phyloP scores from a whole-genome alignment of 2,113 vertebrate species.

The Erythrolamprus reginae region DNA sequence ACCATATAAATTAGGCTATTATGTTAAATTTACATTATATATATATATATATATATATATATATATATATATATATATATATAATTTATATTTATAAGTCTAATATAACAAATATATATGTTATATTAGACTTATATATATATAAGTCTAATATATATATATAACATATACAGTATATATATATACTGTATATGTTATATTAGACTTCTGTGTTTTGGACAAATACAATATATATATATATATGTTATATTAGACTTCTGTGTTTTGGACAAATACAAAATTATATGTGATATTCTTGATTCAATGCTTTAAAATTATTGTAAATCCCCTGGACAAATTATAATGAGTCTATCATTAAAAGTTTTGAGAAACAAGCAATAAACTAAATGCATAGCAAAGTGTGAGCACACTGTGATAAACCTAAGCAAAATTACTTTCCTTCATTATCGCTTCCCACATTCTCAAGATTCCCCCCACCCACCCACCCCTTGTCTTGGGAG shows the following conservation, averaged over 20 bases:
- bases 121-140: no score
- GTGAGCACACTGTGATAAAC: background rate
- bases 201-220: background rate
- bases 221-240: background rate
- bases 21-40: no score
- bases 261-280: background rate
- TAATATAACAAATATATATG: no score
- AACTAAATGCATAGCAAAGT: background rate
- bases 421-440: background rate
- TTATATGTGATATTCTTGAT: background rate
- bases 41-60: no score
- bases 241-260: background rate
- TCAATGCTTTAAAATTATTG: background rate
- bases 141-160: no score
- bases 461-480: background rate
- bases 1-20: background rate
- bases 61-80: no score
- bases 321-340: background rate
- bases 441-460: slow-evolving; percentile 11
- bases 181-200: background rate
- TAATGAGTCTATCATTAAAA: background rate
- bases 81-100: no score
- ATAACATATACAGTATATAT: no score
- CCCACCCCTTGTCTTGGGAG: slow-evolving; percentile 12
- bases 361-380: slow-evolving; percentile 1